Conservation (phyloP, 2,797 vertebrate genomes). For the Pantherophis alleghaniensis region DNA sequence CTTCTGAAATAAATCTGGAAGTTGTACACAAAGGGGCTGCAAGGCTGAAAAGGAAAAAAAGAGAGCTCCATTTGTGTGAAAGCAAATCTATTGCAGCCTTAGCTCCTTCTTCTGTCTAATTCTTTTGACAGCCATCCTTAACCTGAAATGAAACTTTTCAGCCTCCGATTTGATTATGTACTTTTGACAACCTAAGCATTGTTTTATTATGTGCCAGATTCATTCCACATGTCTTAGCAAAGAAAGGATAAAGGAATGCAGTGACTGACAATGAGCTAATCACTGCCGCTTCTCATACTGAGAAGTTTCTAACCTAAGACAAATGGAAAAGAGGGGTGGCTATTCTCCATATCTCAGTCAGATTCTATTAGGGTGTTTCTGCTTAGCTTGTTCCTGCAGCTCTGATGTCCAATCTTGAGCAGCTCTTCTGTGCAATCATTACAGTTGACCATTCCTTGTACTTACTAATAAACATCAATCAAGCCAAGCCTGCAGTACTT, state of each 20-base stretch:
- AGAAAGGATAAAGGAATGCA: background rate
- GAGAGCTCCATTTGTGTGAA: background rate
- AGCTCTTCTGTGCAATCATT: background rate
- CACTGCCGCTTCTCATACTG: background rate
- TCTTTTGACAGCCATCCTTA: background rate
- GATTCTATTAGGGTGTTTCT: background rate
- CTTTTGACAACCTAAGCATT: background rate
- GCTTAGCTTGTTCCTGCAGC: background rate
- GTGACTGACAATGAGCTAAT: background rate
- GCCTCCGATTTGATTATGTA: background rate
- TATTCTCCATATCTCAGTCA: background rate
- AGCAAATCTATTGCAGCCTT: background rate
- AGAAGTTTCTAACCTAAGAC: background rate
- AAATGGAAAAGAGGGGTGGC: background rate
- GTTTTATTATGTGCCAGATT: background rate
- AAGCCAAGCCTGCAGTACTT: background rate
- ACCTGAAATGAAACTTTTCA: background rate
- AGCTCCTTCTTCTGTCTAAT: background rate
- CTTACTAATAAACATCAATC: constrained; percentile 26
- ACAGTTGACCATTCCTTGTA: background rate
- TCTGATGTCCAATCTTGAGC: background rate
- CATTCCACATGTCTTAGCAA: background rate
- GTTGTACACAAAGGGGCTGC: background rate
- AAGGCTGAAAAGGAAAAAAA: background rate
- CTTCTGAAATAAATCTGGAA: background rate